Evolutionary conservation across 2,113 vertebrate species (phyloP), one percentile per base, ranked within the genome.

Genomic region (Trichechus manatus): DNA sequence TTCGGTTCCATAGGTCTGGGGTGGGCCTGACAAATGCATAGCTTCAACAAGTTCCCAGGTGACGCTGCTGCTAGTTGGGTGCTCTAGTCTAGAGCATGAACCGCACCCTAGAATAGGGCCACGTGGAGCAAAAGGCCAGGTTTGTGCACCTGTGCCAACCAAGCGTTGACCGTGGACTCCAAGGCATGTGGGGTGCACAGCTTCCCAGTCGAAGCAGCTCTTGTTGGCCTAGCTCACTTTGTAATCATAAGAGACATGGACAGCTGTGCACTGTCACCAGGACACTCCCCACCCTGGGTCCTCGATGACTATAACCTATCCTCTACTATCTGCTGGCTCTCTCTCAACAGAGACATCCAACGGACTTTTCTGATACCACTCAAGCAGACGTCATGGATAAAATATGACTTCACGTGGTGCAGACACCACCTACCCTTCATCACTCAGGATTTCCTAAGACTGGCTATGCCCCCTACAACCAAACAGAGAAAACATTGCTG

Each of bases 351-450:
- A 78, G 70, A 33, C 6, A 7, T 27, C n/a, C 25, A 33, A 8
- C 0, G 1, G 25, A 47, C 7, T 1, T 14, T 5, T 11, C 20
- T 31, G 39, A 20, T n/a, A 8, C 17, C 10, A 47, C 25, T 9
- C 25, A 15, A 11, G 78, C 50, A 29, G 20, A 0, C 0, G 50
- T 0, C 8, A 15, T 15, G 6, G 3, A 33, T 2, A 33, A 23
- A 11, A 5, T 2, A 15, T 6, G 53, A 0, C 42, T 22, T 39
- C 27, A 0, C 1, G 6, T 2, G n/a, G 0, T 0, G 1, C 10
- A 3, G 27, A 1, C 6, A 5, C 56, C 9, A n/a, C 42, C 44
- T 6, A 33, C n/a, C 31, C 27, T 68, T 68, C 64, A 53, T 53
- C 13, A 53, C 50, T 53, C 50, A 53, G 50, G 50, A 53, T 53